Conservation (phyloP, 92 coral and sea anemone genomes). For the Galaxea fascicularis region DNA sequence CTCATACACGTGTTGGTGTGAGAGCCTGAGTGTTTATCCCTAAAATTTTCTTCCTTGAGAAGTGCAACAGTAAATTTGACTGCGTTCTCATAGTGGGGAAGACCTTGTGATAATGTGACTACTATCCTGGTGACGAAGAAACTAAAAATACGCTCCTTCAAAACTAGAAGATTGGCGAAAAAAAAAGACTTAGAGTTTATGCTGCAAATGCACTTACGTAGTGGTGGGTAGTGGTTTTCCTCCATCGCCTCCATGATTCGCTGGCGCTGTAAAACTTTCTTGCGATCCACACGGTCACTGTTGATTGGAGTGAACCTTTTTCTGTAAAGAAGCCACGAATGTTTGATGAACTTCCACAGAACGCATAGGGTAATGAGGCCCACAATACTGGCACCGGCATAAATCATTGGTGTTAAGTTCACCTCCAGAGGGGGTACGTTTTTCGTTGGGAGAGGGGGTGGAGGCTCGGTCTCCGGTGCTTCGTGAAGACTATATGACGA, state of each 20-base stretch:
- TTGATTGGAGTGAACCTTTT: slow-evolving; percentile 81
- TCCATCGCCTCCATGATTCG: slow-evolving; percentile 59
- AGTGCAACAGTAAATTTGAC: no score
- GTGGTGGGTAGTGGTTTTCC: slow-evolving; percentile 3
- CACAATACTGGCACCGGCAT: slow-evolving; percentile 58
- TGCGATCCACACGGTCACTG: slow-evolving; percentile 66
- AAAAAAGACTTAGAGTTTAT: background rate
- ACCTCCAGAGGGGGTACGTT: slow-evolving; percentile 53
- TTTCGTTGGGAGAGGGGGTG: slow-evolving; percentile 20
- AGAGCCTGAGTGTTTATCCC: no score
- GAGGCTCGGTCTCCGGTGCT: slow-evolving; percentile 17
- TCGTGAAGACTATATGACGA: slow-evolving; percentile 40
- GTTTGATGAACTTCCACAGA: slow-evolving; percentile 69
- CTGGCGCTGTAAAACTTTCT: slow-evolving; percentile 46
- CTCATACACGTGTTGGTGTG: no score
- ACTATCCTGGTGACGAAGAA: no score
- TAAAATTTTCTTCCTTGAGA: no score
- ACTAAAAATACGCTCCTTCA: no score
- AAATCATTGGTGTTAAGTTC: slow-evolving; percentile 73
- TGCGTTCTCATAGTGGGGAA: no score
- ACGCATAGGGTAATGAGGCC: slow-evolving; percentile 68
- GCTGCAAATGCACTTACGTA: background rate
- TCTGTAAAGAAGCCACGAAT: slow-evolving; percentile 68
- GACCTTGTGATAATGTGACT: no score
- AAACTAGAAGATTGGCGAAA: background rate